phyloP scores from a whole-genome alignment of 2,113 vertebrate genomes.

The Ictalurus furcatus region DNA sequence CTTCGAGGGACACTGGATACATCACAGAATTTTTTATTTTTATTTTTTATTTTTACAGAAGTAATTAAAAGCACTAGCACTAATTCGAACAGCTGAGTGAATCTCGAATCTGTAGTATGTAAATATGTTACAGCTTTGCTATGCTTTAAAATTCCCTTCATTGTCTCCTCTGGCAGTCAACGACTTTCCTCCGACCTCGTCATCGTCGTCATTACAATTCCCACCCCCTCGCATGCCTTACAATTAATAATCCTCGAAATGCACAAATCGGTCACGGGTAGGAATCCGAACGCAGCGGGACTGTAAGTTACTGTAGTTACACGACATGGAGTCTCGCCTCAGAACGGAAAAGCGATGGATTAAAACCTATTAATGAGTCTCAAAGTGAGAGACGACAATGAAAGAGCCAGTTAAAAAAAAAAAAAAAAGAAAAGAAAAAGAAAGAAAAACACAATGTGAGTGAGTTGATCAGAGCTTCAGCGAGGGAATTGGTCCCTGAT shows the following conservation, averaged over 20 bases:
- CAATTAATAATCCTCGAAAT: not conserved
- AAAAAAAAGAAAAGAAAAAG: not conserved
- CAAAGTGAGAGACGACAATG: not conserved
- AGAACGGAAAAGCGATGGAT: not conserved
- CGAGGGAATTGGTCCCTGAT: slow-evolving; percentile 28
- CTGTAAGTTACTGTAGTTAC: not conserved
- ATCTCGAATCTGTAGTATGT: no score
- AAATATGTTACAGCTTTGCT: not conserved
- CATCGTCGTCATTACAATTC: not conserved
- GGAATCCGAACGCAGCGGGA: not conserved
- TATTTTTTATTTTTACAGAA: not conserved
- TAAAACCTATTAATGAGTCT: not conserved
- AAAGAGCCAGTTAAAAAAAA: not conserved
- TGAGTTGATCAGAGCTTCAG: slow-evolving; percentile 2
- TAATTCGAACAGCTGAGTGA: not conserved
- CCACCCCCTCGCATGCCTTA: not conserved
- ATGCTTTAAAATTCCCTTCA: not conserved
- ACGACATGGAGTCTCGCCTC: not conserved
- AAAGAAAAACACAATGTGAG: not conserved
- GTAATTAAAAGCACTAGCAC: not conserved
- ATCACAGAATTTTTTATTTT: no score
- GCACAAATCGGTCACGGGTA: not conserved
- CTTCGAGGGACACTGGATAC: not conserved
- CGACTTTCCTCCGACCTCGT: not conserved
- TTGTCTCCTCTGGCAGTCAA: not conserved